phyloP scores from a whole-genome alignment of 23 tunicate species.

The Ascidia mentula region DNA sequence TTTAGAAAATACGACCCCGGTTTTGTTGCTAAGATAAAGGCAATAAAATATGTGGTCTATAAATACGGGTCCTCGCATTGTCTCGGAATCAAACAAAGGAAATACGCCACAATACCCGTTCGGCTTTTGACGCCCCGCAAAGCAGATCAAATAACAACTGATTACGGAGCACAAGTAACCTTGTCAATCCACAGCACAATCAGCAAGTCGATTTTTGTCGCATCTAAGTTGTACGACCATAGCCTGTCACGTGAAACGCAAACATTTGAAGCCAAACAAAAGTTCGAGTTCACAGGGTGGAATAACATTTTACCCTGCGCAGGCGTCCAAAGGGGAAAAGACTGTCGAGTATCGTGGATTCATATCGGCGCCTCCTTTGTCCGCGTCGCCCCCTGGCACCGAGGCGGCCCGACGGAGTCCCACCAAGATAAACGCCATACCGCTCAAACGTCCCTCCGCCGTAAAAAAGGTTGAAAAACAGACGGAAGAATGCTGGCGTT shows the following conservation, averaged over 20 bases:
- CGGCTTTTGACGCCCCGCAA: slow-evolving; percentile 9
- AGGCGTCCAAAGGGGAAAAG: slow-evolving; percentile 72
- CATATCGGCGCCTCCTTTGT: slow-evolving; percentile 80
- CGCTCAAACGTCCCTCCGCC: slow-evolving; percentile 57
- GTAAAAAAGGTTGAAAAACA: slow-evolving; percentile 48
- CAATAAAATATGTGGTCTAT: slow-evolving; percentile 7
- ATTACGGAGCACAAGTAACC: background rate
- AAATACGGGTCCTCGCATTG: background rate
- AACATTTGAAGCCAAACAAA: too few relatives aligned
- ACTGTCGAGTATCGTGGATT: slow-evolving; percentile 89
- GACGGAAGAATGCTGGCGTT: slow-evolving; percentile 79
- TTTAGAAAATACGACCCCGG: background rate
- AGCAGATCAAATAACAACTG: background rate
- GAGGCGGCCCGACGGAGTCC: slow-evolving; percentile 55
- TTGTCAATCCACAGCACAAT: background rate
- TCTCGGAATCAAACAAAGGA: background rate
- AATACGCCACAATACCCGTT: background rate
- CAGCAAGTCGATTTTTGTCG: too few relatives aligned
- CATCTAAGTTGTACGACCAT: too few relatives aligned
- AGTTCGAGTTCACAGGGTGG: background rate
- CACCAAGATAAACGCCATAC: slow-evolving; percentile 36
- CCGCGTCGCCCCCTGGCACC: slow-evolving; percentile 73
- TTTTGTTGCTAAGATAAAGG: background rate
- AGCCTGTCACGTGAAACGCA: too few relatives aligned
- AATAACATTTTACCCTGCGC: background rate